Conservation (phyloP, 2,797 vertebrate species). For the Pipistrellus pygmaeus region DNA sequence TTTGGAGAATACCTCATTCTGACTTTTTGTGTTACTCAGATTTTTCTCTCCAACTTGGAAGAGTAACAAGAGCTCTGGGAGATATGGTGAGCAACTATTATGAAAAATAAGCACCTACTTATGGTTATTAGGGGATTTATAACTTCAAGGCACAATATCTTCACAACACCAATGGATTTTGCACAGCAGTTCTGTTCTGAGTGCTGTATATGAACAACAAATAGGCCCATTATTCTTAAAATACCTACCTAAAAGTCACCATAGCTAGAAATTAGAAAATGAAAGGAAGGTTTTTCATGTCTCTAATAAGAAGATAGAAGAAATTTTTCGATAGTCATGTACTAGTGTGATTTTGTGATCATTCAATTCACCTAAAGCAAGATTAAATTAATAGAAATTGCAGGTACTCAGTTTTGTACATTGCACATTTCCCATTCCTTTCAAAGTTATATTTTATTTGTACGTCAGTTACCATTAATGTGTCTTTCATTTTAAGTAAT, state of each 20-base stretch:
- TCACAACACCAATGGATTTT: not conserved
- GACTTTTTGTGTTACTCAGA: slow-evolving; percentile 53
- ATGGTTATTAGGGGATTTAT: not conserved
- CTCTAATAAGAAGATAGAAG: not conserved
- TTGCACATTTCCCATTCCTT: not conserved
- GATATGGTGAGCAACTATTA: not conserved
- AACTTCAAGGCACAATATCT: not conserved
- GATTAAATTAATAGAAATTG: not conserved
- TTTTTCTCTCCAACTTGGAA: slow-evolving; percentile 10
- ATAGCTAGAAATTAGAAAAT: not conserved
- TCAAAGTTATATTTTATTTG: not conserved
- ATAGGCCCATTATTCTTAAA: slow-evolving; percentile 11
- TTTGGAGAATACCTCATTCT: slow-evolving; percentile 72
- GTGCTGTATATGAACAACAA: not conserved
- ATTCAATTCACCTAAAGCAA: not conserved
- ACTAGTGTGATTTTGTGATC: not conserved
- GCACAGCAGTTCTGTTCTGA: slow-evolving; percentile 17
- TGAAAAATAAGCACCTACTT: not conserved
- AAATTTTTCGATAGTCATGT: not conserved
- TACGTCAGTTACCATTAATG: not conserved
- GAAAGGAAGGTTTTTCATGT: not conserved
- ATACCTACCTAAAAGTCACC: not conserved
- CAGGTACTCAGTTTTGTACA: not conserved
- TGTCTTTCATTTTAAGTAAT: not conserved
- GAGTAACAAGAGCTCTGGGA: not conserved